Evolutionary conservation across 2,113 vertebrate genomes (phyloP), one percentile per base, ranked within the genome.

Genomic region (Malurus cyaneus): DNA sequence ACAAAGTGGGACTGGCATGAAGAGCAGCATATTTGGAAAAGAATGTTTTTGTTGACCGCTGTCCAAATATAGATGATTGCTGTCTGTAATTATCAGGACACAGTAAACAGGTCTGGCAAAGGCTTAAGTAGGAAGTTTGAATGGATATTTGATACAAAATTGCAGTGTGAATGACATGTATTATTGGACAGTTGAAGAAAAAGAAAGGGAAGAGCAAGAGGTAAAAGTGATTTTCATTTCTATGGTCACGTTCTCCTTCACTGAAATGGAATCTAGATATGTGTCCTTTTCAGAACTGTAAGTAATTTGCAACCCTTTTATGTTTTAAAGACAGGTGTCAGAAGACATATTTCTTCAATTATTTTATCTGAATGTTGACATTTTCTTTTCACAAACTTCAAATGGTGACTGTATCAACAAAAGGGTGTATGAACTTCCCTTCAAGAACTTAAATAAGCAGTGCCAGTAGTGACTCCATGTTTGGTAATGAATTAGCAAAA

Each of bases 301-400:
- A 59, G 79, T 86, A 80, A 70, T 93, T 86, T 95, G 13, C 56
- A 56, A 41, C 28, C 52, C 65, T 94, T 85, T 65, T 60, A 24
- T 89, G 18, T 90, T 92, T 88, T 86, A 74, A 94, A 73, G 34
- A 83, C 54, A 86, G 21, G 29, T 92, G 82, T 88, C 69, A 80
- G 76, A 88, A 82, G 69, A 65, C 46, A 46, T 88, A 19, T 80
- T 96, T 89, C 72, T 86, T 80, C 34, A 83, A 11, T 93, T 96
- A 81, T 89, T 94, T 84, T 59, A 71, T 70, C 34, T 62, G 80
- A 92, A 96, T 90, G 52, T 54, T 83, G 91, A 83, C 67, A 74
- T 91, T 84, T 92, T 91, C 65, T 67, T 95, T 87, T 88, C 32
- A 74, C 69, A 78, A 88, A 80, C 56, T 92, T 92, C 65, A 81